Percentiles rank a stretch among this genome's conserved stretches.
Evolutionary conservation across 2,113 vertebrate genomes (phyloP).

Genomic region (Lagopus muta): DNA sequence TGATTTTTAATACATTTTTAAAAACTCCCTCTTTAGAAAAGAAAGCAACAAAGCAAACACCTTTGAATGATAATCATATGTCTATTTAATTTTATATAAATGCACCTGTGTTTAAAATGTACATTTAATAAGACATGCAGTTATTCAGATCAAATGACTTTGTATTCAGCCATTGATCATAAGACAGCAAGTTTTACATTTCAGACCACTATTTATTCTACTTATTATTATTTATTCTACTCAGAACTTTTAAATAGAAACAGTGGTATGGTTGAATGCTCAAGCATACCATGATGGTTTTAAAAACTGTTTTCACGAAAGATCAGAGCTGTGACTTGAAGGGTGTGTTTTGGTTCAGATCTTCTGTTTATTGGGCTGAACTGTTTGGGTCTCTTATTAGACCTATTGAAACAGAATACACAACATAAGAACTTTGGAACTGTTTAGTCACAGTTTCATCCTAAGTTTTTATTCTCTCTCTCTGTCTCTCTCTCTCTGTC

Average conservation of each 20-base stretch:
- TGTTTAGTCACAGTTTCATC: neutral
- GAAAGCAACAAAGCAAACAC: neutral
- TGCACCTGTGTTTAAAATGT: neutral
- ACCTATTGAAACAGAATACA: neutral
- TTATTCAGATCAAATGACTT: neutral
- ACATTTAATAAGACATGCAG: neutral
- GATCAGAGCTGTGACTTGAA: neutral
- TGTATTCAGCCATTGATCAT: neutral
- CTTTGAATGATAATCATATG: neutral
- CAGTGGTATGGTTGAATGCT: neutral
- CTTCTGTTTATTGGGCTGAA: neutral
- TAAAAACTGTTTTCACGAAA: neutral
- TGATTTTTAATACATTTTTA: neutral
- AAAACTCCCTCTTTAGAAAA: neutral
- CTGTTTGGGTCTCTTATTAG: neutral
- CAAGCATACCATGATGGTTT: neutral
- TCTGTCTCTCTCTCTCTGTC: neutral
- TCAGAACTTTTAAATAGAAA: neutral
- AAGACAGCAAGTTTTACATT: neutral
- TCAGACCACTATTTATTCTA: neutral
- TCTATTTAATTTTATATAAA: neutral
- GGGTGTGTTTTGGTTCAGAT: neutral
- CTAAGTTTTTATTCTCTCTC: neutral
- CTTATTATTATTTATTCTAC: neutral
- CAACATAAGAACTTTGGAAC: neutral